Evolutionary conservation across 2,888 invertebrate genomes (phyloP).

Genomic region (Deroplatys truncata): DNA sequence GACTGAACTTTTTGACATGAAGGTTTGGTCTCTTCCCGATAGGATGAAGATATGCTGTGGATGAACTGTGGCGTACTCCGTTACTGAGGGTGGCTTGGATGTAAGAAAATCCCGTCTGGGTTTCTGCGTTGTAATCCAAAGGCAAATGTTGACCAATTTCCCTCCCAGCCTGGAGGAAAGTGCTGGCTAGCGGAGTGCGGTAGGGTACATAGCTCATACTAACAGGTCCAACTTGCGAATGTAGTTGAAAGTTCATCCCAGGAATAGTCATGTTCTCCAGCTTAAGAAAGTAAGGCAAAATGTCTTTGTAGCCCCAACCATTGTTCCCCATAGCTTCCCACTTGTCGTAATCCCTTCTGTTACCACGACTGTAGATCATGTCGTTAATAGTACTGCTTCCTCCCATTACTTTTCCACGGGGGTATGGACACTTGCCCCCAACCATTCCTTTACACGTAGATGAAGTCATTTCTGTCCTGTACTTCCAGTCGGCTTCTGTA

Average conservation of each 20-base stretch:
- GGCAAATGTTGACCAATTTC: conserved; percentile 48
- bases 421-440: background rate
- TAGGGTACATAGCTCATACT: conserved; percentile 58
- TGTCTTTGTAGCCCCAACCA: conserved; percentile 47
- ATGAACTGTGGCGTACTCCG: conserved; percentile 53
- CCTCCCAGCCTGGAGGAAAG: conserved; percentile 59
- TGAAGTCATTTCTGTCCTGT: background rate
- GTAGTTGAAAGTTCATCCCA: background rate
- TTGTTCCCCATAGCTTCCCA: conserved; percentile 36
- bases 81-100: conserved; percentile 57
- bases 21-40: conserved; percentile 52
- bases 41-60: conserved; percentile 56
- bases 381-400: conserved; percentile 51
- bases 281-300: conserved; percentile 40
- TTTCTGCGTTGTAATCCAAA: conserved; percentile 64
- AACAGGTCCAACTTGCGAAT: background rate
- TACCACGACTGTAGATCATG: conserved; percentile 47
- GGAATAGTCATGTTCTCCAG: conserved; percentile 34
- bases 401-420: background rate
- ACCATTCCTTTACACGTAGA: background rate
- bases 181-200: conserved; percentile 73
- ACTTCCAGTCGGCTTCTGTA: background rate
- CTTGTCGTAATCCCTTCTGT: conserved; percentile 35
- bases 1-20: conserved; percentile 52
- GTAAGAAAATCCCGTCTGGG: conserved; percentile 61